Evolutionary conservation across 2,113 vertebrate genomes (phyloP).

Genomic region (Sula dactylatra): DNA sequence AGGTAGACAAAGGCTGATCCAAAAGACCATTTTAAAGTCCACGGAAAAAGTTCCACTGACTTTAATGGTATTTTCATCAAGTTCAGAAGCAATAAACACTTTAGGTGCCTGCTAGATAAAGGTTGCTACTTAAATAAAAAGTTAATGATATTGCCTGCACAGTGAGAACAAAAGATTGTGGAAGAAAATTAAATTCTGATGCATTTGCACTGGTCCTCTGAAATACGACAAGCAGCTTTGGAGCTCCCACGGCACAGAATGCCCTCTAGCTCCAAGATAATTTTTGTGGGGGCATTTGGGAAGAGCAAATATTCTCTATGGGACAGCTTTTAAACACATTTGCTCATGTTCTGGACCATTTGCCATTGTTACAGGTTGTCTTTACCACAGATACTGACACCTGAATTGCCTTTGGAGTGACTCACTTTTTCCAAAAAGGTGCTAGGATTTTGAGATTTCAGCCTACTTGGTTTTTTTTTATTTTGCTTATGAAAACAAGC

Average conservation of each 20-base stretch:
- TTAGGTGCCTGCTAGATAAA: not conserved
- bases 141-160: not conserved
- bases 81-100: not conserved
- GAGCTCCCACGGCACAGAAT: not conserved
- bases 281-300: not conserved
- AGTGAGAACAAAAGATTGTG: not conserved
- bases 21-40: not conserved
- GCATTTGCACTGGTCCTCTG: not conserved
- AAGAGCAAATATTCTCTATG: not conserved
- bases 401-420: not conserved
- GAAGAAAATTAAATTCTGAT: conserved; percentile 5
- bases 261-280: not conserved
- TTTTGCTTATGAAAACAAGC: not conserved
- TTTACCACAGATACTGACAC: not conserved
- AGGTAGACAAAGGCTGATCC: not conserved
- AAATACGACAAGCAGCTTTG: not conserved
- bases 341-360: not conserved
- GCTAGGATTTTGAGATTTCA: not conserved
- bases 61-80: conserved; percentile 21
- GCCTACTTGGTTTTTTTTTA: not conserved
- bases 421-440: not conserved
- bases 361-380: not conserved
- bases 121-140: not conserved
- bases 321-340: not conserved
- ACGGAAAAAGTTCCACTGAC: not conserved